Evolutionary conservation across 30 jellyfish, hydroid and myxozoan genomes (phyloP).

Genomic region (Rhopilema esculentum): DNA sequence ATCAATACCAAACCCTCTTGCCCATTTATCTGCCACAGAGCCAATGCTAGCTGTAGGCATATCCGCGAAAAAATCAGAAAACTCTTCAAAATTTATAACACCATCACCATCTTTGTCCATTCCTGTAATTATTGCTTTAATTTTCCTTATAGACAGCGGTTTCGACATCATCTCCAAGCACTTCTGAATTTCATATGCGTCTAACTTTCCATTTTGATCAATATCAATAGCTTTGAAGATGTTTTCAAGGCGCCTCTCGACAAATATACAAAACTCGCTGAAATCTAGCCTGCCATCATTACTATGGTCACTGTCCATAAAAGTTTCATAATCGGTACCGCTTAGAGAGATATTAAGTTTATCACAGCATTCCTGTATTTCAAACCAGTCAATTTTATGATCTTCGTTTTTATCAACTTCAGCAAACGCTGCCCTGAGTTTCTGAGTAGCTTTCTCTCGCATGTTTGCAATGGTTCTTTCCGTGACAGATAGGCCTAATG

Average conservation of each 20-base stretch:
- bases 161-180: constrained; percentile 61
- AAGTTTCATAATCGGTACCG: constrained; percentile 48
- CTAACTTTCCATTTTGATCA: constrained; percentile 54
- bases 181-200: constrained; percentile 64
- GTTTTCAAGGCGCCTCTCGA: constrained; percentile 46
- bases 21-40: constrained; percentile 72
- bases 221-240: constrained; percentile 71
- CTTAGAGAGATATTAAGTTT: constrained; percentile 50
- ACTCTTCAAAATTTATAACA: constrained; percentile 70
- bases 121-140: constrained; percentile 54
- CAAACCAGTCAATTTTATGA: constrained; percentile 73
- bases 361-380: constrained; percentile 70
- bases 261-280: constrained; percentile 70
- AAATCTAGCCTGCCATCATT: constrained; percentile 60
- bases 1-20: constrained; percentile 75
- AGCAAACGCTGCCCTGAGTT: constrained; percentile 53
- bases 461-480: background rate
- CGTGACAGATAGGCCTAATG: background rate
- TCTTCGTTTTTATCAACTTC: constrained; percentile 68
- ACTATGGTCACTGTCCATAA: constrained; percentile 35
- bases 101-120: constrained; percentile 82
- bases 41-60: constrained; percentile 78
- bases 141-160: constrained; percentile 57
- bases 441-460: constrained; percentile 64
- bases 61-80: constrained; percentile 82